phyloP scores from a whole-genome alignment of 2,888 invertebrate genomes.

The Thereva nobilitata region DNA sequence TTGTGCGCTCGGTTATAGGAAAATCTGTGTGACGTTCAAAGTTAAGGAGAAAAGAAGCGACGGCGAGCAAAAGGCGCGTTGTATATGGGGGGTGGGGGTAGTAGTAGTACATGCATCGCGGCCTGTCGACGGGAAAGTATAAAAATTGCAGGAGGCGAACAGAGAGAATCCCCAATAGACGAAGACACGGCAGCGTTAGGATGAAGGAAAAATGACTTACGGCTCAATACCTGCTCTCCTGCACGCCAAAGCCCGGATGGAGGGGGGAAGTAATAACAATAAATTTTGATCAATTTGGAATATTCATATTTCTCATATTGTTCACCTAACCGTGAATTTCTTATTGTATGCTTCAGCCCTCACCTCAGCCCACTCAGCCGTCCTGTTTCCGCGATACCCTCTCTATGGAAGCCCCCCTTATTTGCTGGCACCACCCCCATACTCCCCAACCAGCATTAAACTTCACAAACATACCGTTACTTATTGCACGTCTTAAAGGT shows the following conservation, averaged over 20 bases:
- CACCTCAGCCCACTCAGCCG: not conserved
- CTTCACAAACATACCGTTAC: not conserved
- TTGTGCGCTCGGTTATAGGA: not conserved
- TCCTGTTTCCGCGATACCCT: not conserved
- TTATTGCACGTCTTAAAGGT: not conserved
- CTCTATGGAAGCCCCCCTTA: not conserved
- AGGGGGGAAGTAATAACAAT: constrained; percentile 34
- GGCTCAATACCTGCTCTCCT: constrained; percentile 24
- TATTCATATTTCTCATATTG: constrained; percentile 35
- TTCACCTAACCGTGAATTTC: constrained; percentile 11
- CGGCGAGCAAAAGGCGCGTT: not conserved
- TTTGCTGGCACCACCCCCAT: not conserved
- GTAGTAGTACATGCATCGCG: constrained; percentile 5
- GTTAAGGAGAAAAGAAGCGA: no score
- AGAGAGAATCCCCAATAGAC: constrained; percentile 1
- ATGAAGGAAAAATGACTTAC: constrained; percentile 28
- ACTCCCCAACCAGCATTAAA: not conserved
- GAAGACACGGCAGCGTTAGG: not conserved
- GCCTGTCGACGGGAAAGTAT: not conserved
- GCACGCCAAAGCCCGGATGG: not conserved
- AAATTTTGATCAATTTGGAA: constrained; percentile 40
- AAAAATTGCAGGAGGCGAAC: not conserved
- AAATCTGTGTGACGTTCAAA: no score
- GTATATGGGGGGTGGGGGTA: constrained; percentile 1
- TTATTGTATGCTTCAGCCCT: not conserved